Base-by-base conservation (phyloP, 2,888 invertebrate species). In the Erpobdella octoculata region DNA sequence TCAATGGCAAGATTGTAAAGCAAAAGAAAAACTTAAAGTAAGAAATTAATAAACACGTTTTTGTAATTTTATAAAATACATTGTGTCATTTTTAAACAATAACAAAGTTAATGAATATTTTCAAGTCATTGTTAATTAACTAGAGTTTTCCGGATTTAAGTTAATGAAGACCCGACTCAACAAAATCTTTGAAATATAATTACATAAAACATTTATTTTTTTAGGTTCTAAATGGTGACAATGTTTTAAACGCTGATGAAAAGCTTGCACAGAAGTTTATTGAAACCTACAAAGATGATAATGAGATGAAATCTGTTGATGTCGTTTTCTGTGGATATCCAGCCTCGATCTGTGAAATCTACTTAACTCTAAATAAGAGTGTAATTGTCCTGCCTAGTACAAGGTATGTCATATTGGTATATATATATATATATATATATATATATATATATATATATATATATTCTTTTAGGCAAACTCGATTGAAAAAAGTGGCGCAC, bases 361-460 rank as follows among this genome's bases (percentile, higher is more conserved):
- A 66, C 53, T 31, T 66, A 15, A 61, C 65, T n/a, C 65, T 74
- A 25, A 72, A 74, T 64, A 74, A 74, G 38, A 74, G 72, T 35
- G 36, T 74, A 21, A 71, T 74, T 15, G 38, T 73, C 31, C 59
- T 70, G 21, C 38, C 71, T 12, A 65, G 58, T 31, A 65, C 65
- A 25, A 61, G 72, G 46, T 72, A 28, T 46, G n/a, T n/a, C n/a
- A n/a, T n/a, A n/a, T n/a, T n/a, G n/a, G n/a, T n/a, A n/a, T n/a
- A n/a, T n/a, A n/a, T n/a, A n/a, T n/a, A n/a, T n/a, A n/a, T n/a
- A n/a, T n/a, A n/a, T n/a, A n/a, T n/a, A n/a, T n/a, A n/a, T n/a
- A n/a, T n/a, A n/a, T n/a, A n/a, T n/a, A n/a, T n/a, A n/a, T n/a
- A n/a, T n/a, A n/a, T n/a, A n/a, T n/a, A n/a, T n/a, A n/a, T n/a